phyloP scores from a whole-genome alignment of 2,888 invertebrate genomes.

The Syrphus vitripennis region DNA sequence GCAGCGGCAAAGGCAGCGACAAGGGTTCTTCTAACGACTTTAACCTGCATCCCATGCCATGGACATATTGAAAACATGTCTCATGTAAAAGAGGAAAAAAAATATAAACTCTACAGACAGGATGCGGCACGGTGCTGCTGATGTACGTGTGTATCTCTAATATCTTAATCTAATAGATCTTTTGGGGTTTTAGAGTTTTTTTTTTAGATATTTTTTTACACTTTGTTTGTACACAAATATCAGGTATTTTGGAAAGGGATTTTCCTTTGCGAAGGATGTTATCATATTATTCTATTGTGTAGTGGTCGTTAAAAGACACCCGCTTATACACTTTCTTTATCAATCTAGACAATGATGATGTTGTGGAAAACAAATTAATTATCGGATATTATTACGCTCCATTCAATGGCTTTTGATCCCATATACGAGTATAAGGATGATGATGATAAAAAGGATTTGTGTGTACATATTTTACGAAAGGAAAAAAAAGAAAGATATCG shows the following conservation, averaged over 20 bases:
- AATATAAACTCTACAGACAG: conserved; percentile 19
- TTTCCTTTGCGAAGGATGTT: not conserved
- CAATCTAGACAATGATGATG: conserved; percentile 15
- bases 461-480: conserved; percentile 4
- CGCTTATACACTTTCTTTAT: not conserved
- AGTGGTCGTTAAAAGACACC: conserved; percentile 2
- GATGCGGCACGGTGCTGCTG: not conserved
- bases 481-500: not conserved
- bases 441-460: conserved; percentile 48
- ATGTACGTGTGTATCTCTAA: conserved; percentile 8
- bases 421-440: conserved; percentile 11
- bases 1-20: not conserved
- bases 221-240: conserved; percentile 21
- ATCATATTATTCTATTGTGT: conserved; percentile 2
- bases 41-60: conserved; percentile 28
- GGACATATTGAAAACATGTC: not conserved
- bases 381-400: conserved; percentile 44
- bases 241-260: conserved; percentile 26
- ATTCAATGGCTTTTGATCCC: conserved; percentile 53
- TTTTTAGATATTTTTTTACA: not conserved
- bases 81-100: not conserved
- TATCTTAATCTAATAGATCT: conserved; percentile 49
- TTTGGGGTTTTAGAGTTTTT: conserved; percentile 37
- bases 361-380: conserved; percentile 63
- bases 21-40: conserved; percentile 8